These are phyloP conservation scores for Tretioscincus oriximinensis DNA, from an alignment of 2,113 vertebrate species.

Conservation along the genomic window DNA sequence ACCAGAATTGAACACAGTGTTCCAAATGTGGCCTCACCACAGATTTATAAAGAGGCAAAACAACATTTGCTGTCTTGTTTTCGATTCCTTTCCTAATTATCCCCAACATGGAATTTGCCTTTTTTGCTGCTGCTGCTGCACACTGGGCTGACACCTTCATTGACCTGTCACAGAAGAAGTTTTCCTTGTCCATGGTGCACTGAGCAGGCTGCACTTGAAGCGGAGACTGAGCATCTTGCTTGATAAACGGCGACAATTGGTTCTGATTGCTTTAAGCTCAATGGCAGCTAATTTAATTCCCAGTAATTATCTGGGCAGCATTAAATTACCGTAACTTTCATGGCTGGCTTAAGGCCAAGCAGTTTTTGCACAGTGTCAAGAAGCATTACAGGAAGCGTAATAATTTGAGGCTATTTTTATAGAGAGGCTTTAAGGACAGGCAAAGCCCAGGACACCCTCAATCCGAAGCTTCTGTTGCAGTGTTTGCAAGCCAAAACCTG, in stretches of 20 bases:
- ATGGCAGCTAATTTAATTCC: not conserved
- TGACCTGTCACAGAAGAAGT: too few species aligned
- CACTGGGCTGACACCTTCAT: too few species aligned
- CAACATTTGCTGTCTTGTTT: too few species aligned
- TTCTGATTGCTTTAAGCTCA: not conserved
- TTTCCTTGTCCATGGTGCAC: not conserved
- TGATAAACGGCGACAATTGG: not conserved
- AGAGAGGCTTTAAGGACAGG: not conserved
- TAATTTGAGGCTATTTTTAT: not conserved
- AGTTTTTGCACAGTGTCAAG: not conserved
- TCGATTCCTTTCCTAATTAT: too few species aligned
- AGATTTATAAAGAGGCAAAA: too few species aligned
- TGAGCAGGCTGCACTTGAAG: not conserved
- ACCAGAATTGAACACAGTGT: too few species aligned
- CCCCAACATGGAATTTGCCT: too few species aligned
- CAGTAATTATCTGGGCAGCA: not conserved
- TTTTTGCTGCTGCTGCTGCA: too few species aligned
- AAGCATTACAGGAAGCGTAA: not conserved
- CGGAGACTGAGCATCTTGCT: too few species aligned
- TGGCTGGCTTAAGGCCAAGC: not conserved
- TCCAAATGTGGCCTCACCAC: too few species aligned
- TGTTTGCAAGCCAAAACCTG: not conserved
- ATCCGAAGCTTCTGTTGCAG: not conserved
- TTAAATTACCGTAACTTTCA: not conserved
- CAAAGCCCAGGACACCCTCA: not conserved